Evolutionary conservation across 2,888 invertebrate species (phyloP), one percentile per base, ranked within the genome.

Genomic region (Subacronicta megacephala): DNA sequence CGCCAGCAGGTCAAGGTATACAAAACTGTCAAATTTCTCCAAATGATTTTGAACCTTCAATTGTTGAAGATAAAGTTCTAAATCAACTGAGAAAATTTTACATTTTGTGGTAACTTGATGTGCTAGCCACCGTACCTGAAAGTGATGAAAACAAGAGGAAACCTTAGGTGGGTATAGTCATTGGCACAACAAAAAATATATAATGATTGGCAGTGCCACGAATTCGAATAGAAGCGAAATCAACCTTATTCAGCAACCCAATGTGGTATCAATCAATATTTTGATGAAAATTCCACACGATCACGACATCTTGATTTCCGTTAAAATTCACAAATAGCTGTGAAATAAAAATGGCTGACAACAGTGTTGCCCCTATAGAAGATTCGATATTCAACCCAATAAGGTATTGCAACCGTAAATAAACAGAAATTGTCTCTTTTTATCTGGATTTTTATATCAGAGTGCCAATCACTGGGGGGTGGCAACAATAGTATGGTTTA

Each of bases 111-210:
- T n/a, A n/a, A n/a, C n/a, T n/a, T n/a, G n/a, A n/a, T n/a, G n/a
- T n/a, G n/a, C n/a, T n/a, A n/a, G n/a, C n/a, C n/a, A n/a, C n/a
- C n/a, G n/a, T n/a, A 56, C 41, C 46, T 46, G 44, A 54, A 46
- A 54, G 41, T 35, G 43, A 52, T 43, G 52, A 53, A 50, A 20
- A 20, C 35, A 54, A 53, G 41, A 54, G 42, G 31, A 54, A 52
- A 60, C 56, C 45, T 52, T 55, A 58, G 52, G 43, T 58, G 43
- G 58, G 31, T 66, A 66, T 59, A 62, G 60, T 59, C 58, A 66
- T 62, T 66, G 62, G 59, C 62, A 66, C 51, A 62, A 44, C 45
- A 45, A 61, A 61, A 61, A 50, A 53, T 43, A 40, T 45, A 54
- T 49, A 20, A 20, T 20, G 56, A 61, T 60, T 57, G 55, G 59